Percentiles rank a stretch among this genome's conserved stretches.
phyloP scores from a whole-genome alignment of 2,113 vertebrate genomes.

The Glaucomys volans region DNA sequence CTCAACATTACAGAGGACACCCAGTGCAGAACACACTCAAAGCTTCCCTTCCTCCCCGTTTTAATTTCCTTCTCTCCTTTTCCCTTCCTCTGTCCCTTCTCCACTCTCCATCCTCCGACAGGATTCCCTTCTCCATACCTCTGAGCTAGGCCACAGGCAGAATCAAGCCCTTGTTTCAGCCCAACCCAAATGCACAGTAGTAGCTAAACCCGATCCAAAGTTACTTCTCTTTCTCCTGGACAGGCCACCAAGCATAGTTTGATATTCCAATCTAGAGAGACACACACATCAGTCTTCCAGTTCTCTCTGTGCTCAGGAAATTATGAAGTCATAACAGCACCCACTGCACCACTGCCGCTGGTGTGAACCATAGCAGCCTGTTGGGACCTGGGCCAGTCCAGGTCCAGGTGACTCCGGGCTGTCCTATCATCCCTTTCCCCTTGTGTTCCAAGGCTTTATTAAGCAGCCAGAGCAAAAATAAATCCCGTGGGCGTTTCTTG shows the following conservation, averaged over 20 bases:
- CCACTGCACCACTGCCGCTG: background rate
- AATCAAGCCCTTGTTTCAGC: background rate
- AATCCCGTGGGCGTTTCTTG: constrained; percentile 71
- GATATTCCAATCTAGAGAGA: constrained; percentile 16
- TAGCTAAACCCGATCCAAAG: background rate
- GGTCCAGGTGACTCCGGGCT: background rate
- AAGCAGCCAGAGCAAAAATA: constrained; percentile 77
- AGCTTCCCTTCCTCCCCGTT: background rate
- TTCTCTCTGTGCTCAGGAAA: background rate
- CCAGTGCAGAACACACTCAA: background rate
- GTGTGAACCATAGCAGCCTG: background rate
- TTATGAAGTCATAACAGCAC: background rate
- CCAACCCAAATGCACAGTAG: background rate
- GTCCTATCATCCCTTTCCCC: constrained; percentile 54
- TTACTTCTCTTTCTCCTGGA: background rate
- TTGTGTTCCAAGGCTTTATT: constrained; percentile 78
- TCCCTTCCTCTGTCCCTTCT: background rate
- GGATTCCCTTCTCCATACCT: background rate
- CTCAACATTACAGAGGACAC: constrained; percentile 7
- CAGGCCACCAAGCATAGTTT: background rate
- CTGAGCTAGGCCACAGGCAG: background rate
- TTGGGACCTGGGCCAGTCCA: background rate
- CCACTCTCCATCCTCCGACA: background rate
- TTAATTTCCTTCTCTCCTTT: background rate
- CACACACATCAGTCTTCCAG: background rate